Conservation (phyloP, 2,113 vertebrate genomes). For the Gambusia affinis region DNA sequence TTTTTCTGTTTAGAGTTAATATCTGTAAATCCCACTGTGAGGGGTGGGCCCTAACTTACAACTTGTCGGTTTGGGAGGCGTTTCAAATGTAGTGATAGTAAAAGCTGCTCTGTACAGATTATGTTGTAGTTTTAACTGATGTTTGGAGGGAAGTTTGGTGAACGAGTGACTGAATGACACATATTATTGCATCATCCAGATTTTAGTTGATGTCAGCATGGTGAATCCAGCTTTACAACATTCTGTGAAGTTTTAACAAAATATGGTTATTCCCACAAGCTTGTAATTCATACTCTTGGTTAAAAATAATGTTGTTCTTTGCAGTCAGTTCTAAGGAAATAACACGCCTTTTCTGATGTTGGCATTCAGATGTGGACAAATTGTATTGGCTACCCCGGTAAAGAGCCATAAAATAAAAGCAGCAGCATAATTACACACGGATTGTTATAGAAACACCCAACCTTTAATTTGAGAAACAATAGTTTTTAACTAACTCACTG, state of each 20-base stretch:
- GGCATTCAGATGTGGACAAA: background rate
- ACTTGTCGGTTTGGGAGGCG: constrained; percentile 69
- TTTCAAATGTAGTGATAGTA: constrained; percentile 59
- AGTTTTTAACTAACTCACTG: no score
- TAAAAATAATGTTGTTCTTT: background rate
- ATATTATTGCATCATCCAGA: background rate
- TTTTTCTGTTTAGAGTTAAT: background rate
- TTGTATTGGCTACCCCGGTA: no score
- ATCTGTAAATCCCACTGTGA: background rate
- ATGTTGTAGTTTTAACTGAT: background rate
- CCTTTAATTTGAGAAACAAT: no score
- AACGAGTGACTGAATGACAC: constrained; percentile 2
- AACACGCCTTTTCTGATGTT: background rate
- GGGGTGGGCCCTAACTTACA: constrained; percentile 24
- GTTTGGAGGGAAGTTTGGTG: constrained; percentile 1
- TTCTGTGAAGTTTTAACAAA: constrained; percentile 21
- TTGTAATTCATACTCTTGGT: background rate
- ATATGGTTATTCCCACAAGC: background rate
- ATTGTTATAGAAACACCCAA: no score
- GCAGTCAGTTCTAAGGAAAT: no score
- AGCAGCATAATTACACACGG: no score
- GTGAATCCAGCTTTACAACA: constrained; percentile 16
- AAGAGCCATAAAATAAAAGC: no score
- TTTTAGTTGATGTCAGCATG: background rate
- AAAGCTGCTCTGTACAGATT: constrained; percentile 65